Percentiles rank a stretch among this genome's conserved stretches.
These are phyloP conservation scores for Champsocephalus esox DNA, from an alignment of 2,797 vertebrate species.

Conservation along the genomic window DNA sequence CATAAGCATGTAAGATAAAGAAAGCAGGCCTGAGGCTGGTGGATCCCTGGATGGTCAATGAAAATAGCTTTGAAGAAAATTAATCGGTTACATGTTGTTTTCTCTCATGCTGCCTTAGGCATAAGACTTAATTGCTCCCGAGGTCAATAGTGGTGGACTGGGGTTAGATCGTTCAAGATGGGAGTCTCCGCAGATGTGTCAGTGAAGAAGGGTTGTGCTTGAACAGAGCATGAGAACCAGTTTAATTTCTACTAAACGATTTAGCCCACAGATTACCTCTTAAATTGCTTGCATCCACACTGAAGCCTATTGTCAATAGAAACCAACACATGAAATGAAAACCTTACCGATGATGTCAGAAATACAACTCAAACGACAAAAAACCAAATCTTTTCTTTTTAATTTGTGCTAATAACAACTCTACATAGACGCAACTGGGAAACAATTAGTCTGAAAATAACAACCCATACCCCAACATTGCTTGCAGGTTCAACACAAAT, in stretches of 20 bases:
- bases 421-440: too few relatives aligned
- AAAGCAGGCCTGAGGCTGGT: slow-evolving; percentile 2
- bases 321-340: background rate
- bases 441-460: background rate
- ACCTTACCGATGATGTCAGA: background rate
- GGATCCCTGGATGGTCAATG: background rate
- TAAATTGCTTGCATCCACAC: background rate
- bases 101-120: background rate
- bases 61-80: background rate
- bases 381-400: background rate
- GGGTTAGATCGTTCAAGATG: background rate
- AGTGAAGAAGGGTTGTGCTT: background rate
- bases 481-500: slow-evolving; percentile 12
- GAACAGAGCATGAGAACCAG: background rate
- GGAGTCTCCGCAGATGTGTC: background rate
- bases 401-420: too few relatives aligned
- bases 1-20: background rate
- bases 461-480: slow-evolving; percentile 1
- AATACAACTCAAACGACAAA: background rate
- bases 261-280: background rate
- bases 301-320: background rate
- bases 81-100: slow-evolving; percentile 14
- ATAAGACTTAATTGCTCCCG: slow-evolving; percentile 1
- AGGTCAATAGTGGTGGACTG: slow-evolving; percentile 13
- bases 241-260: background rate